Percentiles rank a stretch among this genome's conserved stretches.
These are phyloP conservation scores for Tenrec ecaudatus DNA, from an alignment of 2,113 vertebrate genomes.

Conservation along the genomic window DNA sequence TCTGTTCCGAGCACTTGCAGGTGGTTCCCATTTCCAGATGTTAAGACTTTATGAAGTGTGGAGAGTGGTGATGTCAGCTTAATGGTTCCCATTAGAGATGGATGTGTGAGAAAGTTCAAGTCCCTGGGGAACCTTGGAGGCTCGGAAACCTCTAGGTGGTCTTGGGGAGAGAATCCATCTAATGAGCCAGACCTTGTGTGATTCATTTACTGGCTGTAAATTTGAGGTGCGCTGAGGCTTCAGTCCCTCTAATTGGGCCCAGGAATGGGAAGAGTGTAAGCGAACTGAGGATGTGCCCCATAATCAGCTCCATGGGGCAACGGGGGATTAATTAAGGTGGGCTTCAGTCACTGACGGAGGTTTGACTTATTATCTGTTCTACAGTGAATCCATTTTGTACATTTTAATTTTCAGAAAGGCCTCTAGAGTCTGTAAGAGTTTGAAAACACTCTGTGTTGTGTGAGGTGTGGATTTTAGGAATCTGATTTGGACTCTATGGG, in stretches of 20 bases:
- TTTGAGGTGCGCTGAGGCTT: constrained; percentile 17
- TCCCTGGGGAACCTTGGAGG: constrained; percentile 39
- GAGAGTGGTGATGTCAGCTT: constrained; percentile 74
- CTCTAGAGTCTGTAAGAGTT: constrained; percentile 24
- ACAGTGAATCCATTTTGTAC: not conserved
- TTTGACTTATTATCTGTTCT: constrained; percentile 1
- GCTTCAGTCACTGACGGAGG: not conserved
- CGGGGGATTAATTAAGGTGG: not conserved
- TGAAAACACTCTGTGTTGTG: constrained; percentile 10
- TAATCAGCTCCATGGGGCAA: not conserved
- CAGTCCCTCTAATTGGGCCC: not conserved
- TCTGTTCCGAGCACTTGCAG: constrained; percentile 55
- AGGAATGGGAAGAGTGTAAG: not conserved
- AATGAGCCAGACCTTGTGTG: not conserved
- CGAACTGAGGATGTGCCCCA: not conserved
- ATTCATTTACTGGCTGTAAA: constrained; percentile 48
- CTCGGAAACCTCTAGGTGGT: constrained; percentile 66
- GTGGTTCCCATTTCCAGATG: constrained; percentile 71
- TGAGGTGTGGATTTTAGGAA: not conserved
- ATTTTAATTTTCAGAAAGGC: constrained; percentile 34
- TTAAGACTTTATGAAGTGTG: constrained; percentile 67
- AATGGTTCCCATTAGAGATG: constrained; percentile 69
- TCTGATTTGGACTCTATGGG: not conserved
- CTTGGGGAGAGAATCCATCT: constrained; percentile 55
- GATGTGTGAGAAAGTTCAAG: constrained; percentile 71